phyloP scores from a whole-genome alignment of 2,888 invertebrate genomes.

The Luperina nickerlii region DNA sequence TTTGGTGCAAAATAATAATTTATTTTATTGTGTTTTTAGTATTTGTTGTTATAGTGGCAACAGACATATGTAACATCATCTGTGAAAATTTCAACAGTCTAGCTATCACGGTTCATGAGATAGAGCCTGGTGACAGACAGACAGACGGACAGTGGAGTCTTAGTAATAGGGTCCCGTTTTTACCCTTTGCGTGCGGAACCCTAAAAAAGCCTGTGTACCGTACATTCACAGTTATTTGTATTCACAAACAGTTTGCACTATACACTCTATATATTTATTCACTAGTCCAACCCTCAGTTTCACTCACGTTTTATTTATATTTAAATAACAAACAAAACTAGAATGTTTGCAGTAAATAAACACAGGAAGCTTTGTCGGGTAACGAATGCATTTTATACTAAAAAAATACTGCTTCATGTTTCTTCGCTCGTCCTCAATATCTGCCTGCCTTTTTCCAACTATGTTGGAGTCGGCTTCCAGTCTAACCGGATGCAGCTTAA shows the following conservation, averaged over 20 bases:
- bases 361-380: slow-evolving; percentile 1
- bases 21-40: no score
- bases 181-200: no score
- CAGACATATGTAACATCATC: no score
- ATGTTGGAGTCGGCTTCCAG: background rate
- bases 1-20: no score
- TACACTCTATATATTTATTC: background rate
- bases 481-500: background rate
- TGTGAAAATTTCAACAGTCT: no score
- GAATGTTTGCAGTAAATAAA: slow-evolving; percentile 21
- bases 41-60: no score
- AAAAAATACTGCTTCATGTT: background rate
- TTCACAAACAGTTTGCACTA: background rate
- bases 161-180: no score
- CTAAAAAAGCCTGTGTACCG: background rate
- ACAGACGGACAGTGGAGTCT: no score
- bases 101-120: no score
- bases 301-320: slow-evolving; percentile 8
- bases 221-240: background rate
- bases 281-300: slow-evolving; percentile 39
- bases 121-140: no score
- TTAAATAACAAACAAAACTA: slow-evolving; percentile 24
- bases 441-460: background rate
- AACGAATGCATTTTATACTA: background rate
- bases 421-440: background rate